Base-by-base conservation (phyloP, 2,797 vertebrate species). In the Sarcophilus harrisii region DNA sequence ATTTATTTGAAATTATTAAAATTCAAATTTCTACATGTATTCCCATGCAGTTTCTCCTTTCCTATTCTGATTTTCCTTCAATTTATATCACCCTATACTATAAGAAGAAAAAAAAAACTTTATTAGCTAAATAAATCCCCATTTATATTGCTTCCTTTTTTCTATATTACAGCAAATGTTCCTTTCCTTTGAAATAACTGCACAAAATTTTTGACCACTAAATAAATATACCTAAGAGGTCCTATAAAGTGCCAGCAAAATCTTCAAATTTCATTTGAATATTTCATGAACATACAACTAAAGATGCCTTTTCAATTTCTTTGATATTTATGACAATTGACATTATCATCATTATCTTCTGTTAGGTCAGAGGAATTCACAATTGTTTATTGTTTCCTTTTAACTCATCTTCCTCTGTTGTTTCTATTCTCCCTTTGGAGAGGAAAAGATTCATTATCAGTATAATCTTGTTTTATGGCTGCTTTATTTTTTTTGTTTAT, bases 91-190 rank as follows among this genome's bases (percentile, higher is more conserved):
- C 14, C n/a, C 13, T 60, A 29, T n/a, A 54, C 93, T 96, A 4
- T 94, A 28, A 60, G 8, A 95, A 27, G 1, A 0, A 45, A 92
- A 93, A 14, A 28, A 49, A 49, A 95, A 96, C 10, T 45, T 89
- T 94, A 6, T 91, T 96, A 96, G 32, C 58, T 0, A 57, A 0
- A 24, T 57, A 13, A 3, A 89, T 62, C 57, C 66, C 92, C 58
- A 32, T 5, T 45, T 95, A 54, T 32, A 32, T 73, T 45, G 12
- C 52, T 95, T 94, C 93, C 58, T 91, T 93, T 57, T 90, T 45
- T 59, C 49, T 92, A 90, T 91, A 45, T 28, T 91, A n/a, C 60
- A 29, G 24, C 2, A 6, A 73, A 0, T 81, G 92, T 8, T 16
- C 30, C 27, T 59, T 11, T 18, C 91, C 28, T 13, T 60, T 94